These are phyloP conservation scores for Morone saxatilis DNA, from an alignment of 2,113 vertebrate species.

Conservation along the genomic window DNA sequence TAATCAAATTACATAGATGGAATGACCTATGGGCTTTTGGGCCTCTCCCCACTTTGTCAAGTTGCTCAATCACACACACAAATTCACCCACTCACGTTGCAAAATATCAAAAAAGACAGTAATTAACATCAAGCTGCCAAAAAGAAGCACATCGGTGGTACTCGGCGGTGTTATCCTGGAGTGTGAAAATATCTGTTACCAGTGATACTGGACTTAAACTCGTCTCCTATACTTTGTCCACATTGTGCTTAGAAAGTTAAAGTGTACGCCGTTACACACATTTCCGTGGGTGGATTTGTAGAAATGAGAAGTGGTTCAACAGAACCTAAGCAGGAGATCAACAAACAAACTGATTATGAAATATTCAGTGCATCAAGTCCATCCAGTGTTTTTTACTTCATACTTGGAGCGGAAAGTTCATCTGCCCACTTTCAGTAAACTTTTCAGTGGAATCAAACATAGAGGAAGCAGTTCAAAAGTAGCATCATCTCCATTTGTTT, in stretches of 20 bases:
- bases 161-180: neutral
- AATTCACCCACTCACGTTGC: neutral
- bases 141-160: neutral
- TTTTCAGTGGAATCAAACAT: neutral
- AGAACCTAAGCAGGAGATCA: neutral
- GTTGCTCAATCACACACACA: neutral
- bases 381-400: constrained; percentile 15
- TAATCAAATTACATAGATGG: neutral
- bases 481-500: neutral
- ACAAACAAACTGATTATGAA: neutral
- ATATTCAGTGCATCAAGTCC: neutral
- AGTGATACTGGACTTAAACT: neutral
- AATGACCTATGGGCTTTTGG: neutral
- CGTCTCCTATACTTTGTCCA: neutral
- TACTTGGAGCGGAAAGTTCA: neutral
- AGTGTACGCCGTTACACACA: neutral
- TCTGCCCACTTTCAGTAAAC: neutral
- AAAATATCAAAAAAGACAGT: constrained; percentile 6
- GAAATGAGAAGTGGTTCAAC: neutral
- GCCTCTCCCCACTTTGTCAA: neutral
- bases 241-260: neutral
- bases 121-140: constrained; percentile 15
- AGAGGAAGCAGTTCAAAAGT: neutral
- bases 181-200: neutral
- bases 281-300: neutral